Evolutionary conservation across 1,140 invertebrate genomes (phyloP).

Genomic region (Diachasmimorpha longicaudata): DNA sequence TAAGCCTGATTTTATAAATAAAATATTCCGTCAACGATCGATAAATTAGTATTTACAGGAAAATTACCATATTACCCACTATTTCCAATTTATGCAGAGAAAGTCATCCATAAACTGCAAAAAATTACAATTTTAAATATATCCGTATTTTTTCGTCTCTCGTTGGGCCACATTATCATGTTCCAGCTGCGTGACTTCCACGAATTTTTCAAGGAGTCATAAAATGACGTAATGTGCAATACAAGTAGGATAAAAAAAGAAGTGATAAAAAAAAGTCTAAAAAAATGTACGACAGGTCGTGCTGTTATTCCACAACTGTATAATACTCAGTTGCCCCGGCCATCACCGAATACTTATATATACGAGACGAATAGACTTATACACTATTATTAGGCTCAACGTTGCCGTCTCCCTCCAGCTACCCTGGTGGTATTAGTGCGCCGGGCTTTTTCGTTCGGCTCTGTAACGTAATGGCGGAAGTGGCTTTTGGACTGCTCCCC

Average conservation of each 20-base stretch:
- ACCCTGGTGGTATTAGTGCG: background rate
- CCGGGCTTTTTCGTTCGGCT: background rate
- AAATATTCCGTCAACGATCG: no score
- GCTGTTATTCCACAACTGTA: background rate
- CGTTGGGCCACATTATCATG: constrained; percentile 1
- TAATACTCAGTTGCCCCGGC: background rate
- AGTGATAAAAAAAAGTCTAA: background rate
- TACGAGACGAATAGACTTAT: constrained; percentile 2
- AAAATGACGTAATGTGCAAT: constrained; percentile 21
- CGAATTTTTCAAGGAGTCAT: constrained; percentile 15
- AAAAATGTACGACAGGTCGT: constrained; percentile 3
- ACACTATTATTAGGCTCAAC: constrained; percentile 21
- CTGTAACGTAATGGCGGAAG: constrained; percentile 29
- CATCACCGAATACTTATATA: constrained; percentile 2
- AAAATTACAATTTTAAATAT: constrained; percentile 6
- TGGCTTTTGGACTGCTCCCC: constrained; percentile 23
- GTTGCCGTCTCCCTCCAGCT: background rate
- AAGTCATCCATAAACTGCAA: background rate
- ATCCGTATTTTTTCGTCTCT: background rate
- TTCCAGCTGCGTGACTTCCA: background rate
- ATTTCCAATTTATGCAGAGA: background rate
- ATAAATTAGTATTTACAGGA: no score
- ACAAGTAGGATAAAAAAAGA: background rate
- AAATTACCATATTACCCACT: background rate
- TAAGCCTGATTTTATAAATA: no score